Evolutionary conservation across 2,797 vertebrate species (phyloP).

Genomic region (Sebastes taczanowskii): DNA sequence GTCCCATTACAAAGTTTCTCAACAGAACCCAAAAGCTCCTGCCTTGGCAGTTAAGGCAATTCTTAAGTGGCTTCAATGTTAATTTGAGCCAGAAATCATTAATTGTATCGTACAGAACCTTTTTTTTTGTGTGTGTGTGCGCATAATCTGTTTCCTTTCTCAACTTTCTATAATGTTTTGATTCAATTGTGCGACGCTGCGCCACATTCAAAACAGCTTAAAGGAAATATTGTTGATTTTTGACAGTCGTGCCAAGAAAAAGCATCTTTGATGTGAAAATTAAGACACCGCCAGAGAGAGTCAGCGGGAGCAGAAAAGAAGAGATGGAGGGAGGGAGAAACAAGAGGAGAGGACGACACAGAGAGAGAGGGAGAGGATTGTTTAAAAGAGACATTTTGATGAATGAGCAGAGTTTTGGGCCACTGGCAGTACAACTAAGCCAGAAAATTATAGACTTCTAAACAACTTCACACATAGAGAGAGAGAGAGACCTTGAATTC

Average conservation of each 20-base stretch:
- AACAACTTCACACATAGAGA: slow-evolving; percentile 56
- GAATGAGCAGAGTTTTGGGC: slow-evolving; percentile 64
- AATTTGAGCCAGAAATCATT: slow-evolving; percentile 29
- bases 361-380: slow-evolving; percentile 17
- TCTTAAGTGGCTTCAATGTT: slow-evolving; percentile 9
- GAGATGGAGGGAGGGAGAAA: background rate
- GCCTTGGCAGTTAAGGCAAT: slow-evolving; percentile 25
- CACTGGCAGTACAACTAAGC: slow-evolving; percentile 56
- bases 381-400: slow-evolving; percentile 68
- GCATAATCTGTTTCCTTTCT: slow-evolving; percentile 35
- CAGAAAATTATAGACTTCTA: slow-evolving; percentile 65
- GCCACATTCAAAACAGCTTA: slow-evolving; percentile 31
- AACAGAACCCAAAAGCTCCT: slow-evolving; percentile 1
- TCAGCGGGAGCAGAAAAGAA: background rate
- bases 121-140: background rate
- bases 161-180: slow-evolving; percentile 34
- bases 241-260: slow-evolving; percentile 42
- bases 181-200: slow-evolving; percentile 31
- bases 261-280: slow-evolving; percentile 59
- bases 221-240: slow-evolving; percentile 43
- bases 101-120: background rate
- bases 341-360: background rate
- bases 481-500: slow-evolving; percentile 18
- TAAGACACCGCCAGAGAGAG: slow-evolving; percentile 28
- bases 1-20: slow-evolving; percentile 19